These are phyloP conservation scores for Aethina tumida DNA, from an alignment of 1,140 invertebrate genomes.

Conservation along the genomic window DNA sequence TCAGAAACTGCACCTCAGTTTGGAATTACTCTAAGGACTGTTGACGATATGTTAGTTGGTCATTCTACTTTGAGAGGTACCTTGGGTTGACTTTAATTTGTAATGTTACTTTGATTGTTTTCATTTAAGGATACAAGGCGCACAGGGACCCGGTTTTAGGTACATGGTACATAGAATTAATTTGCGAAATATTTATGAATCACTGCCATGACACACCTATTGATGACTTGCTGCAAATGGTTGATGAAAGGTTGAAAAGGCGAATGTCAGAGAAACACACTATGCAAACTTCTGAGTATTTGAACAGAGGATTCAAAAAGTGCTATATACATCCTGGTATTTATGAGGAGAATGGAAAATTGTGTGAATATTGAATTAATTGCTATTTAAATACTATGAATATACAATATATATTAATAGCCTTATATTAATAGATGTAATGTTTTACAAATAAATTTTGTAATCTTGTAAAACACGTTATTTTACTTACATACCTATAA, in stretches of 20 bases:
- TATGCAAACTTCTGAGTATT: slow-evolving; percentile 44
- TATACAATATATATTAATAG: too few species aligned
- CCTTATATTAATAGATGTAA: too few species aligned
- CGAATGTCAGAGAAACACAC: slow-evolving; percentile 22
- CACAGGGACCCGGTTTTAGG: slow-evolving; percentile 51
- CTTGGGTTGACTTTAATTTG: neutral
- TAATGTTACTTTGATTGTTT: neutral
- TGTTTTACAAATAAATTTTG: too few species aligned
- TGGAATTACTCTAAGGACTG: slow-evolving; percentile 10
- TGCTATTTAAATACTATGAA: too few species aligned
- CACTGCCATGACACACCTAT: slow-evolving; percentile 52
- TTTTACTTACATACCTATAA: too few species aligned
- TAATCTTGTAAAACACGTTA: too few species aligned
- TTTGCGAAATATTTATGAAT: slow-evolving; percentile 65
- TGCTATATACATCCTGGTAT: slow-evolving; percentile 48
- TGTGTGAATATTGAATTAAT: too few species aligned
- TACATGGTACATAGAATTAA: slow-evolving; percentile 66
- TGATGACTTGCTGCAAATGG: slow-evolving; percentile 54
- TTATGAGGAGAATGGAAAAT: slow-evolving; percentile 20
- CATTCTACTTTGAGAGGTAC: slow-evolving; percentile 16
- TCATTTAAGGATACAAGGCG: slow-evolving; percentile 47
- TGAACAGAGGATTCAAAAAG: slow-evolving; percentile 49
- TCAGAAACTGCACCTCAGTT: neutral
- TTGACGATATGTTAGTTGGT: slow-evolving; percentile 22
- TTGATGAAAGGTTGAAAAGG: slow-evolving; percentile 39